Evolutionary conservation across 2,113 vertebrate species (phyloP).

Genomic region (Pyrgilauda ruficollis): DNA sequence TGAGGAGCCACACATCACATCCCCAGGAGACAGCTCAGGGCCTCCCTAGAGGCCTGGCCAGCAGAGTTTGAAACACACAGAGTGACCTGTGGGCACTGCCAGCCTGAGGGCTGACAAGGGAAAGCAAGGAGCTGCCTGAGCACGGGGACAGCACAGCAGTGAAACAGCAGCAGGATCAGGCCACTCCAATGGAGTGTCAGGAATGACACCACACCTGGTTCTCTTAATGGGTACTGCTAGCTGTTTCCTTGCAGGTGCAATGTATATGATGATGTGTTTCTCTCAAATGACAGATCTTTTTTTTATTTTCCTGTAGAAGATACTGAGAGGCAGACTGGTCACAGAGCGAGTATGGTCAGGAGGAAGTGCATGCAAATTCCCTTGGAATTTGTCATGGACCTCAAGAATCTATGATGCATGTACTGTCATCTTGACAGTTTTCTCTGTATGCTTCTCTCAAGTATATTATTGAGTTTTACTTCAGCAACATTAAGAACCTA

Average conservation of each 20-base stretch:
- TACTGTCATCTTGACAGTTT: background rate
- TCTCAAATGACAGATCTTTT: background rate
- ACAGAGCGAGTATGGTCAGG: rapidly evolving
- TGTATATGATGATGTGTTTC: background rate
- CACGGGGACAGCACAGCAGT: background rate
- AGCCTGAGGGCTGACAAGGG: background rate
- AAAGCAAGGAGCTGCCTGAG: background rate
- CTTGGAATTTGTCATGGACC: background rate
- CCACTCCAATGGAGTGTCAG: rapidly evolving
- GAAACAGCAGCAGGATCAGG: background rate
- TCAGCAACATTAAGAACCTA: background rate
- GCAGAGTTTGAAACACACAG: background rate
- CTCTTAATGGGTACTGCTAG: background rate
- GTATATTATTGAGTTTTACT: background rate
- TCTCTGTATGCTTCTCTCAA: background rate
- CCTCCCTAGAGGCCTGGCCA: background rate
- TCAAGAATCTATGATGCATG: background rate
- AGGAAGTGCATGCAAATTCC: background rate
- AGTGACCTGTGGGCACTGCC: background rate
- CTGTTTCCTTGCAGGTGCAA: background rate
- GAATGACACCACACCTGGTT: background rate
- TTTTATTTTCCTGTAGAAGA: background rate
- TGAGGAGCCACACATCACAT: background rate
- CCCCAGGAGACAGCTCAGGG: background rate
- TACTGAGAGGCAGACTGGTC: background rate